These are phyloP conservation scores for Papilio protenor DNA, from an alignment of 2,888 invertebrate species.

Conservation along the genomic window DNA sequence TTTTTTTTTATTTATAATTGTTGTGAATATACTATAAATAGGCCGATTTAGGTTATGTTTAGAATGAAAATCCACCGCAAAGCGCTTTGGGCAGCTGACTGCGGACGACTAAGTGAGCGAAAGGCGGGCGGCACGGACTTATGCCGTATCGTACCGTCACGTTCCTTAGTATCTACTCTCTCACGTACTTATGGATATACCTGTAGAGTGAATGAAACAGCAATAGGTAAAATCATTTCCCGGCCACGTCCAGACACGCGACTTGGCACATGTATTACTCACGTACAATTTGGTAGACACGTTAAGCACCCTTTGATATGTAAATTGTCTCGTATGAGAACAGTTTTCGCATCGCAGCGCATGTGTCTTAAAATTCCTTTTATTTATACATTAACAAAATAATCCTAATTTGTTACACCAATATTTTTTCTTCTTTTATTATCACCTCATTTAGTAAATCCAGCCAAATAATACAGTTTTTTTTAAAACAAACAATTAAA, in stretches of 20 bases:
- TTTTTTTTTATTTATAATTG: slow-evolving; percentile 14
- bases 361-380: not conserved
- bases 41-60: slow-evolving; percentile 74
- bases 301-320: slow-evolving; percentile 40
- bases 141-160: slow-evolving; percentile 45
- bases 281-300: slow-evolving; percentile 25
- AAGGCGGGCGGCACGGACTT: slow-evolving; percentile 64
- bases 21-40: slow-evolving; percentile 48
- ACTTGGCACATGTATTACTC: slow-evolving; percentile 34
- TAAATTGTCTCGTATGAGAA: slow-evolving; percentile 21
- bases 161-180: slow-evolving; percentile 49
- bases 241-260: slow-evolving; percentile 33
- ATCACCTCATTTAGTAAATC: not conserved
- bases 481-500: not conserved
- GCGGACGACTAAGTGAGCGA: slow-evolving; percentile 72
- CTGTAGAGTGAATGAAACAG: slow-evolving; percentile 44
- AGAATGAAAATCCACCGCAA: slow-evolving; percentile 64
- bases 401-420: not conserved
- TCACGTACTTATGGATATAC: slow-evolving; percentile 46
- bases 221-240: slow-evolving; percentile 26
- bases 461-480: not conserved
- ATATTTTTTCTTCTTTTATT: not conserved
- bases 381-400: not conserved
- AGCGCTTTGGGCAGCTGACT: slow-evolving; percentile 72
- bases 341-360: not conserved